Conservation (phyloP, 2,113 vertebrate genomes). For the Spermophilus dauricus region DNA sequence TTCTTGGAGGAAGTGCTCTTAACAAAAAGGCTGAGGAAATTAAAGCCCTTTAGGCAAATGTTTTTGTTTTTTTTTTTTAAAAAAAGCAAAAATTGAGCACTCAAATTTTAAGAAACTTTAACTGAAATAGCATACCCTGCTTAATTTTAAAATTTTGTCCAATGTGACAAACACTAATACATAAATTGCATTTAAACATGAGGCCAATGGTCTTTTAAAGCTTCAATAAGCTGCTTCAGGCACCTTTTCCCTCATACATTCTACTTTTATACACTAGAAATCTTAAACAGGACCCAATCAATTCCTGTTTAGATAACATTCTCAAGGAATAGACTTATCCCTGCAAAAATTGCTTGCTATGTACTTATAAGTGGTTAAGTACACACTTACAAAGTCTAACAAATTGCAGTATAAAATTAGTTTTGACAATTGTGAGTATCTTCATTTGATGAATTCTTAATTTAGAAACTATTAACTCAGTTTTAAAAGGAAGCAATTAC, state of each 20-base stretch:
- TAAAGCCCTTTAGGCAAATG: constrained; percentile 50
- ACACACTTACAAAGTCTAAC: constrained; percentile 70
- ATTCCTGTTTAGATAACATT: constrained; percentile 61
- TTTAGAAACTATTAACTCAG: constrained; percentile 63
- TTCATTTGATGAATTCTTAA: constrained; percentile 59
- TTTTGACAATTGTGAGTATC: constrained; percentile 62
- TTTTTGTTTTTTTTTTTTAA: neutral
- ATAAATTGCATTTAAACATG: constrained; percentile 57
- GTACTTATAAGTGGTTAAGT: constrained; percentile 1
- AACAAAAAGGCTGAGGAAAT: constrained; percentile 56
- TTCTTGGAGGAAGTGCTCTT: constrained; percentile 49
- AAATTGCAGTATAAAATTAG: constrained; percentile 69
- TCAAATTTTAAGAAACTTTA: constrained; percentile 52
- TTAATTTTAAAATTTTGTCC: constrained; percentile 62
- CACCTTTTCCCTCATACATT: constrained; percentile 78
- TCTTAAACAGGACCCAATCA: neutral
- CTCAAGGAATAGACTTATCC: constrained; percentile 34
- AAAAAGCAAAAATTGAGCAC: constrained; percentile 46
- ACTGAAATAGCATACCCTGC: constrained; percentile 65
- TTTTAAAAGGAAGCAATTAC: constrained; percentile 69
- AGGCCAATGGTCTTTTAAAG: constrained; percentile 82
- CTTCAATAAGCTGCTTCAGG: constrained; percentile 80
- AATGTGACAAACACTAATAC: constrained; percentile 48
- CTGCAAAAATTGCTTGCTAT: neutral
- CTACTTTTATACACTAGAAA: constrained; percentile 67